Percentiles rank a stretch among this genome's conserved stretches.
These are phyloP conservation scores for Siniperca chuatsi DNA, from an alignment of 2,113 vertebrate genomes.

Conservation along the genomic window DNA sequence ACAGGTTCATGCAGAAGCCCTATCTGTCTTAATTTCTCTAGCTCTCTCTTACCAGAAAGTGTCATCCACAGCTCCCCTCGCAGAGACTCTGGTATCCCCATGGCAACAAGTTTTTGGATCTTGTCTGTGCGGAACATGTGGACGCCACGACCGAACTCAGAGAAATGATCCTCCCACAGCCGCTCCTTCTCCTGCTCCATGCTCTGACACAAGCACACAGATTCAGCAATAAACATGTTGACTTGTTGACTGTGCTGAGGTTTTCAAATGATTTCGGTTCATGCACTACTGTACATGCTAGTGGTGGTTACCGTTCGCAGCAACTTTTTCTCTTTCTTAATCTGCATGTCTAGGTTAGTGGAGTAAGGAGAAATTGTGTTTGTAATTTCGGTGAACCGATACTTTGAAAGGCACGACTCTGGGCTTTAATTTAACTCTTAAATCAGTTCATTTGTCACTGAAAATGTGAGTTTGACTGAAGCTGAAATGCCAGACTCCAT, in stretches of 20 bases:
- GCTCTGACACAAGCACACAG: slow-evolving; percentile 77
- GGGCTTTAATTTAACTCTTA: background rate
- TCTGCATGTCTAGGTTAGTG: background rate
- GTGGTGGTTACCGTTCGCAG: too few relatives aligned
- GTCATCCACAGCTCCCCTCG: slow-evolving; percentile 95
- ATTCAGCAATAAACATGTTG: background rate
- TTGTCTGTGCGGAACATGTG: slow-evolving; percentile 98
- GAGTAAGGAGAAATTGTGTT: background rate
- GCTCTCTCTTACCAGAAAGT: slow-evolving; percentile 88
- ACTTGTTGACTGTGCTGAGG: background rate
- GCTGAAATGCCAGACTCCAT: background rate
- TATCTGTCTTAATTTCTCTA: background rate
- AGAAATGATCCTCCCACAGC: slow-evolving; percentile 93
- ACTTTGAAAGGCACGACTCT: background rate
- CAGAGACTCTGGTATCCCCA: slow-evolving; percentile 94
- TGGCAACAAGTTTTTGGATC: slow-evolving; percentile 91
- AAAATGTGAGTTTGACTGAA: background rate
- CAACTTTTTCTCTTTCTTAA: background rate
- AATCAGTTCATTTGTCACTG: background rate
- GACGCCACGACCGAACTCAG: slow-evolving; percentile 91
- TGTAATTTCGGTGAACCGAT: background rate
- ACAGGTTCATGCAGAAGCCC: too few relatives aligned
- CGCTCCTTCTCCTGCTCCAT: slow-evolving; percentile 88
- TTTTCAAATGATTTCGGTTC: background rate
- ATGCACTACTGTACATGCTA: background rate